These are phyloP conservation scores for Ramazzottius varieornatus DNA, from an alignment of 2,888 invertebrate species.

Conservation along the genomic window DNA sequence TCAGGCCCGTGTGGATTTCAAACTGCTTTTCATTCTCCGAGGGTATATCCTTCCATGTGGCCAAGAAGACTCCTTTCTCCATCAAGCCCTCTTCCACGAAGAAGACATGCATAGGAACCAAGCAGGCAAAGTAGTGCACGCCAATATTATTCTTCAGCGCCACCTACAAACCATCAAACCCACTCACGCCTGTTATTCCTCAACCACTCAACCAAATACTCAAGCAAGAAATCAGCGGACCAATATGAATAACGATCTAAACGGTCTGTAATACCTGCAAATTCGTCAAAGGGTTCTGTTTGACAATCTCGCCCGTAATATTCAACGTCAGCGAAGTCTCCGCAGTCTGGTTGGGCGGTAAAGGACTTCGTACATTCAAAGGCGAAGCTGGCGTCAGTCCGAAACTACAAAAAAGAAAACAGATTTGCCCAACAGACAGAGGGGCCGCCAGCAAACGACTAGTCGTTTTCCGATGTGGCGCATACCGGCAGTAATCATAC, in stretches of 20 bases:
- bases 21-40: constrained; percentile 89
- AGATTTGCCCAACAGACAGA: too few species aligned
- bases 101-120: constrained; percentile 67
- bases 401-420: constrained; percentile 59
- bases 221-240: too few species aligned
- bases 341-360: constrained; percentile 47
- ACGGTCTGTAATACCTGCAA: constrained; percentile 37
- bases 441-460: too few species aligned
- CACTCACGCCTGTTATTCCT: too few species aligned
- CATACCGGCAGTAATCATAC: too few species aligned
- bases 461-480: too few species aligned
- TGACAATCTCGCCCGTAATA: constrained; percentile 65
- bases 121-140: constrained; percentile 84
- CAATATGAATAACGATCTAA: not conserved
- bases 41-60: constrained; percentile 98
- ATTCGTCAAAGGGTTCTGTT: constrained; percentile 90
- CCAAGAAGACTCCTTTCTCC: constrained; percentile 83
- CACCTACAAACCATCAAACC: constrained; percentile 34
- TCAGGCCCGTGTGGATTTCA: constrained; percentile 41
- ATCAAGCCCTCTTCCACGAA: constrained; percentile 89
- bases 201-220: too few species aligned
- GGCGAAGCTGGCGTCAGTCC: constrained; percentile 63
- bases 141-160: constrained; percentile 96
- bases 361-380: constrained; percentile 43
- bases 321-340: constrained; percentile 51